Evolutionary conservation across 2,888 invertebrate species (phyloP), one percentile per base, ranked within the genome.

Genomic region (Rhamnusium bicolor): DNA sequence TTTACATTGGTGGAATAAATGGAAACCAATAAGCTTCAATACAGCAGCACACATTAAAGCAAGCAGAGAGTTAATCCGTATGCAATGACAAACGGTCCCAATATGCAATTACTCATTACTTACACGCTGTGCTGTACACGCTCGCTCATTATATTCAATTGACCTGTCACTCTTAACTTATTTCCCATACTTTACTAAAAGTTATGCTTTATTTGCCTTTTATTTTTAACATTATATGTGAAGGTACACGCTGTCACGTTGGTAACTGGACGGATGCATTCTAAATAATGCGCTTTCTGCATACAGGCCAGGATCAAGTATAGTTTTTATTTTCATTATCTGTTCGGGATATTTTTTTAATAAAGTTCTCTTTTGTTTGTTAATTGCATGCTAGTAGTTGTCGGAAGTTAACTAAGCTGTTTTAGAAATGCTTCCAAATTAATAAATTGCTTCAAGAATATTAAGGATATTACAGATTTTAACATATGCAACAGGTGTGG

Each of bases 41-140:
- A 69, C 67, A 63, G 69, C 69, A 67, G 67, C 66, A 66, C 56
- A 61, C 75, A 66, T 72, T 77, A 80, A 77, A 77, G 71, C 67
- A 71, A 73, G 75, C 78, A 78, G 79, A 79, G 79, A 82, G 81
- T 84, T 85, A 85, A 85, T 85, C 84, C 82, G 75, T 78, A 79
- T 77, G 80, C 79, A 77, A 84, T 84, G 84, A 85, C 82, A 83
- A 84, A 85, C 82, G 83, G 82, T 79, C 77, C 82, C 84, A 83
- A 84, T 84, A 84, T 83, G 83, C 85, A 82, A 85, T 85, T 84
- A 85, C 81, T 85, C 84, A 84, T 83, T 84, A 83, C 81, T 83
- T 82, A 81, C 82, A 81, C 80, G 76, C 76, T 78, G 80, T 76
- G 81, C 77, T 63, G 76, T 79, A 77, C 79, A 75, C 77, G 79